Base-by-base conservation (phyloP, 2,113 vertebrate genomes). In the Amblyopsis rosae region DNA sequence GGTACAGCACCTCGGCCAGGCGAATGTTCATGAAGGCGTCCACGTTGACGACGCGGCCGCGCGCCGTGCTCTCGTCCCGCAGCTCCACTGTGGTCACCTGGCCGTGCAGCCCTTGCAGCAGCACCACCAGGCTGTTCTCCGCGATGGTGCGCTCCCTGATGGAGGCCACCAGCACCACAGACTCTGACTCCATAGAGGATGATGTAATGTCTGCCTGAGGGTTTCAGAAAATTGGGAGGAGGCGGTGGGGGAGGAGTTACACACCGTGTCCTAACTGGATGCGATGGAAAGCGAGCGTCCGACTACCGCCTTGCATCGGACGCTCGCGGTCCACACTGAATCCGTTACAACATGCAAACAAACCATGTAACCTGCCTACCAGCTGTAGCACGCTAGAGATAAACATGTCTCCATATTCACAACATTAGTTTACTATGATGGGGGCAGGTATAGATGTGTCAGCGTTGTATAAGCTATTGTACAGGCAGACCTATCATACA, bases 21-120 rank as follows among this genome's bases (percentile, higher is more conserved):
- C 96, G 94, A 62, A 98, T 49, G 73, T 99, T 99, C 98, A 99
- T 99, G 88, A 96, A 99, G 69, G 96, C 96, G 10, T 99, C 98
- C 9, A 99, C 98, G 6, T 93, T 96, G 75, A 95, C 76, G 50
- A 99, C 41, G 0, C 93, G 91, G 0, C 98, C 98, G 0, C 49
- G 86, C 1, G 95, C 96, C 4, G 91, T 78, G 70, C 94, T 96
- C 92, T 99, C 98, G 0, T 99, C 93, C 0, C 95, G 90, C 59
- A 99, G 92, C 72, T 99, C 97, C 83, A 99, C 96, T 0, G 96
- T 98, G 88, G 96, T 96, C 74, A 95, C 85, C 4, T 73, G 85
- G 8, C 96, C 95, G 0, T 92, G 91, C 53, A 99, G 91, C 16
- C 96, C 97, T 90, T 99, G 97, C 82, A 99, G 93, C 70, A 99